These are phyloP conservation scores for Drosophila acutilabella DNA, from an alignment of 2,888 invertebrate genomes.

Conservation along the genomic window DNA sequence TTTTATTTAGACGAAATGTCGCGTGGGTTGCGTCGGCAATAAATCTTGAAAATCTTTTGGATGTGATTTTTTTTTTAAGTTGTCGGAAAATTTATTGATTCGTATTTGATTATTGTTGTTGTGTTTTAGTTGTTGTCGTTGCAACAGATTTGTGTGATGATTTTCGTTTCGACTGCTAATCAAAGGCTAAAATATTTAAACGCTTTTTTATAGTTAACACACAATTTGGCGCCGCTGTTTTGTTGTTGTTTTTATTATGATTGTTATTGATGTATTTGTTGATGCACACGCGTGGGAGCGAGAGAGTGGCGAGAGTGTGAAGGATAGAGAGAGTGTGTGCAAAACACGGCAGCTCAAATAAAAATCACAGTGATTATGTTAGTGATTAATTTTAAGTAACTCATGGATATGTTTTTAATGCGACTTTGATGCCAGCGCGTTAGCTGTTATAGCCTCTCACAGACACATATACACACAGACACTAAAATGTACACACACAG, in stretches of 20 bases:
- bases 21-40: constrained; percentile 71
- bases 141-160: constrained; percentile 51
- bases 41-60: constrained; percentile 53
- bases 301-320: neutral
- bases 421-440: constrained; percentile 69
- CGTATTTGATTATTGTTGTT: constrained; percentile 31
- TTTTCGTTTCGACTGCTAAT: constrained; percentile 52
- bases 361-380: constrained; percentile 80
- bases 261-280: constrained; percentile 24
- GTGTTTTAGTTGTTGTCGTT: constrained; percentile 35
- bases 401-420: constrained; percentile 80
- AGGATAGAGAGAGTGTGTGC: constrained; percentile 4
- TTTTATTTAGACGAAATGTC: constrained; percentile 44
- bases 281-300: constrained; percentile 64
- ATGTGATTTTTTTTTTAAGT: constrained; percentile 15
- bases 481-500: constrained; percentile 25
- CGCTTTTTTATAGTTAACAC: constrained; percentile 63
- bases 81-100: constrained; percentile 40
- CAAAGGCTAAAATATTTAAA: constrained; percentile 56
- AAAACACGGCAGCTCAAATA: constrained; percentile 61
- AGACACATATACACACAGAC: constrained; percentile 29
- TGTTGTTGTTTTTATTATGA: constrained; percentile 18
- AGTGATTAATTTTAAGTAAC: constrained; percentile 82
- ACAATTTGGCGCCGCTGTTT: constrained; percentile 41
- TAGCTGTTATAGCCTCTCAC: constrained; percentile 47